phyloP scores from a whole-genome alignment of 2,797 vertebrate species.

The Apogon hyalosoma region DNA sequence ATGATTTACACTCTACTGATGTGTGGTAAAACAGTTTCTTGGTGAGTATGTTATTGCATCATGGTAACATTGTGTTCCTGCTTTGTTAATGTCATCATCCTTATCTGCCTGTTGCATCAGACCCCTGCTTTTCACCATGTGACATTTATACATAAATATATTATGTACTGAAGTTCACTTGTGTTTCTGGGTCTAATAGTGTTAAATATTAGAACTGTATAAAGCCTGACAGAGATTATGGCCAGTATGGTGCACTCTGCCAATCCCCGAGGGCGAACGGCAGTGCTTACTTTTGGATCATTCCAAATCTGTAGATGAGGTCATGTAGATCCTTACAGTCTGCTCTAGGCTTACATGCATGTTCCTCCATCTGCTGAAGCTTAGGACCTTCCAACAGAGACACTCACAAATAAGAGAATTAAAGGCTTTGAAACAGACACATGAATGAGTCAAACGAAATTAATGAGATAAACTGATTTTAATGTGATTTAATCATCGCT shows the following conservation, averaged over 20 bases:
- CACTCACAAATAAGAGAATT: constrained; percentile 5
- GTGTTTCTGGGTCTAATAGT: no score
- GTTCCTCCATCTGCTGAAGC: constrained; percentile 58
- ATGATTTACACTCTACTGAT: not conserved
- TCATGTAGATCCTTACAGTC: constrained; percentile 47
- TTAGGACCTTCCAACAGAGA: constrained; percentile 13
- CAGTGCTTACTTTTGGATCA: constrained; percentile 39
- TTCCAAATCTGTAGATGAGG: constrained; percentile 50
- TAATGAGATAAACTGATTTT: not conserved
- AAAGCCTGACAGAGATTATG: not conserved
- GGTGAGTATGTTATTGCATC: not conserved
- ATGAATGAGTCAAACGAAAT: not conserved
- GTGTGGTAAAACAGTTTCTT: not conserved
- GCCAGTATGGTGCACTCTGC: not conserved
- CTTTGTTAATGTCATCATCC: constrained; percentile 9
- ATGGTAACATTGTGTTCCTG: not conserved
- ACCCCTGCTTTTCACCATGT: not conserved
- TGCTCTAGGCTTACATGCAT: constrained; percentile 39
- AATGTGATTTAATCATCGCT: no score
- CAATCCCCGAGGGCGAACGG: constrained; percentile 6
- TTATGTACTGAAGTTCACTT: no score
- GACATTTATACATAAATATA: no score
- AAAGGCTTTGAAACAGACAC: constrained; percentile 5
- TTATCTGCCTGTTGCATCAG: constrained; percentile 17
- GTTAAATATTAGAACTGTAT: not conserved